Evolutionary conservation across 2,113 vertebrate species (phyloP), one percentile per base, ranked within the genome.

Genomic region (Trogon surrucura): DNA sequence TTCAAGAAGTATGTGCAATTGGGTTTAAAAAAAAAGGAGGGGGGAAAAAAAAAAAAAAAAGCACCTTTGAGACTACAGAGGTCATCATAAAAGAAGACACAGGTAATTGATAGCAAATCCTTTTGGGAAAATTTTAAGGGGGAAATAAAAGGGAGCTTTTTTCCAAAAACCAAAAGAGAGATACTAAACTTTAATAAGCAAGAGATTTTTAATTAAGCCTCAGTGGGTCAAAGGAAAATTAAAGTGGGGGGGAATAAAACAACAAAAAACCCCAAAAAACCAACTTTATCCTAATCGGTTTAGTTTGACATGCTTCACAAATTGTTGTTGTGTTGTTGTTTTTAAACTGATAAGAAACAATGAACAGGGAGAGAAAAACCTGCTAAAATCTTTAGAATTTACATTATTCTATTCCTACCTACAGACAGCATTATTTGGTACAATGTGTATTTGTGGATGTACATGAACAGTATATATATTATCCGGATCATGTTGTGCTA

Each of bases 401-500:
- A 98, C 98, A 99, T 97, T 93, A 98, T 98, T 98, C 97, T 98
- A 98, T 98, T 97, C 98, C 98, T 98, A 99, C 95, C 98, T 98
- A 98, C 98, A 98, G 98, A 98, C 98, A 99, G 98, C 97, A 96
- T 99, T 98, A 99, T 99, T 99, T 99, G 99, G 99, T 99, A 98
- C 99, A 99, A 99, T 98, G 98, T 99, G 98, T 98, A 98, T 98
- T 96, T 97, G 97, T 98, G 98, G 98, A 98, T 98, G 98, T 98
- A 98, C 96, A 98, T 97, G 98, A 98, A 98, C 98, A 98, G 98
- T 98, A 98, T 98, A 99, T 99, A 99, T 99, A 99, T 99, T 99
- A 99, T 99, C 99, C 98, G 95, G 99, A 98, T 99, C 98, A 98
- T 98, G 99, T 99, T 99, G 99, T 99, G 98, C 99, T 99, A 99